These are phyloP conservation scores for Dunckerocampus dactyliophorus DNA, from an alignment of 2,113 vertebrate genomes.

Conservation along the genomic window DNA sequence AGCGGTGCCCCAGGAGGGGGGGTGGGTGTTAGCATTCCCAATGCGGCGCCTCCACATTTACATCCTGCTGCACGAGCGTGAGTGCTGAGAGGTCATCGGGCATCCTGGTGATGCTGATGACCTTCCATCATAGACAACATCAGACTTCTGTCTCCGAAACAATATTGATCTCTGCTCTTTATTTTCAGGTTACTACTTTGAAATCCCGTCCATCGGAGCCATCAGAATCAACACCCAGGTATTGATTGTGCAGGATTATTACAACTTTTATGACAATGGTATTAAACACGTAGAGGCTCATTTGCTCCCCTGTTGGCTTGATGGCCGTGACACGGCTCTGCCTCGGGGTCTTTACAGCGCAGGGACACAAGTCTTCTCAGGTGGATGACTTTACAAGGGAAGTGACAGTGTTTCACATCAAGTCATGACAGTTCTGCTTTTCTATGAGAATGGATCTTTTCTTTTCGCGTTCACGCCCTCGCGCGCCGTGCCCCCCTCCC, in stretches of 20 bases:
- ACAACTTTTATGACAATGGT: background rate
- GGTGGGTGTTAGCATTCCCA: slow-evolving; percentile 56
- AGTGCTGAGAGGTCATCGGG: slow-evolving; percentile 27
- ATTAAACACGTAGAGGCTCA: background rate
- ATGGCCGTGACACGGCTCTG: slow-evolving; percentile 23
- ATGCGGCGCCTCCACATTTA: slow-evolving; percentile 51
- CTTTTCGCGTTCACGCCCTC: too few species aligned
- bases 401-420: slow-evolving; percentile 29
- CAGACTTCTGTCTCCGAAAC: background rate
- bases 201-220: slow-evolving; percentile 96
- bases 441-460: slow-evolving; percentile 10
- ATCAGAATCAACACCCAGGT: slow-evolving; percentile 99
- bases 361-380: slow-evolving; percentile 4
- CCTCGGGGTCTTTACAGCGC: slow-evolving; percentile 17
- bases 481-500: too few species aligned
- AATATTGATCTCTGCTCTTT: slow-evolving; percentile 28
- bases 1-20: slow-evolving; percentile 18
- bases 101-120: slow-evolving; percentile 13
- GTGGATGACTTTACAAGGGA: slow-evolving; percentile 18
- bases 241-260: slow-evolving; percentile 17
- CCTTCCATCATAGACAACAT: slow-evolving; percentile 32
- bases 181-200: slow-evolving; percentile 94
- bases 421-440: slow-evolving; percentile 13
- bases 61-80: slow-evolving; percentile 35
- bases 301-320: slow-evolving; percentile 25